phyloP scores from a whole-genome alignment of 2,888 invertebrate species.

The Margaritifera margaritifera region DNA sequence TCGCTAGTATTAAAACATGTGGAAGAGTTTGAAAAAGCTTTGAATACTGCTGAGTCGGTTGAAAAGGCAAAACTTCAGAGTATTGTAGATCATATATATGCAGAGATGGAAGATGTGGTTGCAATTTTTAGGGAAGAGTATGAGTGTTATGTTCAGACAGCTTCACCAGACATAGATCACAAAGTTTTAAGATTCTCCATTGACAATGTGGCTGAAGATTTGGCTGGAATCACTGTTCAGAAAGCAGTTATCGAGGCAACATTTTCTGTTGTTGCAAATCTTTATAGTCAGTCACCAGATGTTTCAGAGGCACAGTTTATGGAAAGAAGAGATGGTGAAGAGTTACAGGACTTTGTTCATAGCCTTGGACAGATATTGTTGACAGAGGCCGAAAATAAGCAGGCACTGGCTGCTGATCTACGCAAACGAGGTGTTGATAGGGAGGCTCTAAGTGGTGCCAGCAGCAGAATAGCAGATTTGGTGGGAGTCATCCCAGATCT shows the following conservation, averaged over 20 bases:
- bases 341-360: constrained; percentile 33
- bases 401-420: constrained; percentile 42
- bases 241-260: constrained; percentile 76
- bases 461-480: constrained; percentile 31
- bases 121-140: constrained; percentile 35
- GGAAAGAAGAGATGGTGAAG: constrained; percentile 20
- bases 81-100: constrained; percentile 32
- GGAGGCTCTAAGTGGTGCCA: constrained; percentile 19
- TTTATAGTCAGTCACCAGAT: constrained; percentile 33
- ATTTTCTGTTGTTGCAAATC: constrained; percentile 48
- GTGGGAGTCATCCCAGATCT: constrained; percentile 51
- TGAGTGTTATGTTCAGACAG: constrained; percentile 42
- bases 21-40: constrained; percentile 25
- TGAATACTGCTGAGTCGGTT: constrained; percentile 24
- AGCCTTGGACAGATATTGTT: constrained; percentile 38
- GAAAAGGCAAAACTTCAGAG: constrained; percentile 24
- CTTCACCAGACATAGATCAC: constrained; percentile 40
- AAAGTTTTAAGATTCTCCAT: constrained; percentile 38
- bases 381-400: constrained; percentile 46
- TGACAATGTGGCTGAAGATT: constrained; percentile 22
- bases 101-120: constrained; percentile 35
- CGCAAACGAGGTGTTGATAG: constrained; percentile 21
- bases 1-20: constrained; percentile 33
- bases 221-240: constrained; percentile 39
- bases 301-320: constrained; percentile 32